Evolutionary conservation across 2,888 invertebrate genomes (phyloP), one percentile per base, ranked within the genome.

Genomic region (Chironomus riparius): DNA sequence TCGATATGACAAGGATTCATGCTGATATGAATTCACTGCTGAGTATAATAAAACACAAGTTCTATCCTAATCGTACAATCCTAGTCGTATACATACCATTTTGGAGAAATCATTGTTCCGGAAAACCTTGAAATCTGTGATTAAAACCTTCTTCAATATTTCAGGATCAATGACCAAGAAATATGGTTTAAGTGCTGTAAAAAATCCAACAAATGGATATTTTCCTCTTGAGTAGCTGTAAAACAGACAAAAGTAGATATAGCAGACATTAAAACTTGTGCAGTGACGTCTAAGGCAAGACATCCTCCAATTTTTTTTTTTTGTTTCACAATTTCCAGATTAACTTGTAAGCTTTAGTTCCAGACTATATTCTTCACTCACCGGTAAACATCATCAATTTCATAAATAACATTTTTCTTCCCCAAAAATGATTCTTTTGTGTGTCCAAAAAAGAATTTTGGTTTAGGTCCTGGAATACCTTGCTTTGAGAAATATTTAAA

Each of bases 141-240:
- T 83, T 13, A 84, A 80, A 1, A 86, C 79, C 4, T 82, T 81
- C 28, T 80, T 81, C 5, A 83, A 80, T 12, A 84, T 50, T 6
- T 84, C 81, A 0, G 83, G 83, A 77, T 80, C 85, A 1, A 81
- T 77, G 0, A 85, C 28, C 12, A 86, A 6, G 1, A 85, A 76
- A 12, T 83, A 78, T 0, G 86, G 85, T 0, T 73, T 78, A 0
- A 81, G 80, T 4, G 81, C 78, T 4, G 78, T 79, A 76, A 80
- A 87, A 3, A 85, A 79, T 0, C 87, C 87, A 13, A 85, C 81
- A 24, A 83, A 83, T 76, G 81, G 80, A 50, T 81, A 80, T 0
- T 80, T 78, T 0, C 79, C 56, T 68, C 80, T 38, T 38, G 38
- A 38, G 2, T 38, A 38, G 38, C 38, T 38, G 38, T 80, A 69